These are phyloP conservation scores for Euura lappo DNA, from an alignment of 1,140 invertebrate species.

Conservation along the genomic window DNA sequence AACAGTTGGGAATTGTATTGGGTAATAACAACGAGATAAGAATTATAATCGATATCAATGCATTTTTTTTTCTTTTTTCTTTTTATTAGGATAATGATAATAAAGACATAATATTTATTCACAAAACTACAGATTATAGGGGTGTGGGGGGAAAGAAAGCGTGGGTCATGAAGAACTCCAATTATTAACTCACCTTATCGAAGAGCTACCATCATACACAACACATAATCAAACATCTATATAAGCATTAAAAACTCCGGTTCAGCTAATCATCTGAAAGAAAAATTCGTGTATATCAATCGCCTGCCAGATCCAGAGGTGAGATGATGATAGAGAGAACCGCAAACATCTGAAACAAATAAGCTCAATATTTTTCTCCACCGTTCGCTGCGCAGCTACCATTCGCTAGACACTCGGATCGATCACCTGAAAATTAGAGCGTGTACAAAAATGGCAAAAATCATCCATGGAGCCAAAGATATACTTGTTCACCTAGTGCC, in stretches of 20 bases:
- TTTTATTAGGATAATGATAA: constrained; percentile 34
- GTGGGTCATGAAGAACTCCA: constrained; percentile 21
- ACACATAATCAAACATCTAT: constrained; percentile 13
- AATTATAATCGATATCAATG: neutral
- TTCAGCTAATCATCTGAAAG: neutral
- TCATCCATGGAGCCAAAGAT: neutral
- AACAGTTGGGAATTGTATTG: neutral
- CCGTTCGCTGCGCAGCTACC: neutral
- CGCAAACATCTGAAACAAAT: constrained; percentile 31
- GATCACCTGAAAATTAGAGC: constrained; percentile 30
- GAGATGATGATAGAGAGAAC: constrained; percentile 22
- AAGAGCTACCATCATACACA: constrained; percentile 34
- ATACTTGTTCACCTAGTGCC: neutral
- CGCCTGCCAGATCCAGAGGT: constrained; percentile 14
- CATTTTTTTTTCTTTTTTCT: neutral
- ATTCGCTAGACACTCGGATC: neutral
- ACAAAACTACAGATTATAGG: constrained; percentile 28
- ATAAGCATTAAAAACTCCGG: constrained; percentile 5
- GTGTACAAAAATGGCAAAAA: neutral
- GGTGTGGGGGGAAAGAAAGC: constrained; percentile 26
- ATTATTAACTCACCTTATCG: constrained; percentile 38
- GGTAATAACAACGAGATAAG: neutral
- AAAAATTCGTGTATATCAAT: constrained; percentile 20
- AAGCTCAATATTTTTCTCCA: constrained; percentile 9
- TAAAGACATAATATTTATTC: constrained; percentile 23